Conservation (phyloP, 2,113 vertebrate species). For the Nothoprocta pentlandii region DNA sequence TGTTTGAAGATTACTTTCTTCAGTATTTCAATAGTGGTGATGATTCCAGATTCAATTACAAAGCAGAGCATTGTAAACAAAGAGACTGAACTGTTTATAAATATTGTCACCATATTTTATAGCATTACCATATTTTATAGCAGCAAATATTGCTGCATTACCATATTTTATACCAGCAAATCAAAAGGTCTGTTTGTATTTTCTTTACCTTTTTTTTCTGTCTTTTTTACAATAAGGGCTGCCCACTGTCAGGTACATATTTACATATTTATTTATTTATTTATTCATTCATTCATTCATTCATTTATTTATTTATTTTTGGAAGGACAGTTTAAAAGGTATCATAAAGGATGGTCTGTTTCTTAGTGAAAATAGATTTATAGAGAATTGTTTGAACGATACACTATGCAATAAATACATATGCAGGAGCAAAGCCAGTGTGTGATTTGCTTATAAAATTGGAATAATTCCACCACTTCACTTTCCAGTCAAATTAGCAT, state of each 20-base stretch:
- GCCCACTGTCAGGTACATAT: rapidly evolving
- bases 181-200: background rate
- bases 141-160: background rate
- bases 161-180: background rate
- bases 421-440: background rate
- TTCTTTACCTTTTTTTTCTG: background rate
- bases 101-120: background rate
- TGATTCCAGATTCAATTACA: background rate
- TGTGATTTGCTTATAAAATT: background rate
- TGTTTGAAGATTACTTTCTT: background rate
- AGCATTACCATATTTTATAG: background rate
- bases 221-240: background rate
- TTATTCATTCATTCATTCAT: too few relatives aligned
- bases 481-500: background rate
- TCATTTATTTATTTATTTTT: background rate
- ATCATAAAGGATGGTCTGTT: background rate
- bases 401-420: background rate
- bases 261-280: background rate
- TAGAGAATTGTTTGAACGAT: background rate
- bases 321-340: background rate
- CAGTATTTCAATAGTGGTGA: background rate
- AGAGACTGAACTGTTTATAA: background rate
- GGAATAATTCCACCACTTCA: background rate
- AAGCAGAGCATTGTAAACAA: background rate
- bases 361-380: conserved; percentile 2